A percentile compares a stretch with the other conserved stretches of the same genome.
phyloP scores from a whole-genome alignment of 2,797 vertebrate genomes.

The Iguana delicatissima region DNA sequence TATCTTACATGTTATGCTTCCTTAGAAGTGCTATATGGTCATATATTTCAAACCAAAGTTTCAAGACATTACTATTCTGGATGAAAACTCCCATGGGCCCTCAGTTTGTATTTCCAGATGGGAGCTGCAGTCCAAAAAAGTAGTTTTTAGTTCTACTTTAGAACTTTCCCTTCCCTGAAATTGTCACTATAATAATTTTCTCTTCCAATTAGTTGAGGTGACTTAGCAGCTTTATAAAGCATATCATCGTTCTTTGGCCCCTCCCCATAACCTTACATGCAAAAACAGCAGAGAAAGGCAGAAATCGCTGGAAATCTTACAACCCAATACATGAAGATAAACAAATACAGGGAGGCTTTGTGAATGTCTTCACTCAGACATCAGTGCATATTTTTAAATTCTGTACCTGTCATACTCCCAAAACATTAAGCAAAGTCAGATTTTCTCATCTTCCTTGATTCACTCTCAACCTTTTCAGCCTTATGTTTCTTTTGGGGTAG shows the following conservation, averaged over 20 bases:
- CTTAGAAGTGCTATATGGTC: neutral
- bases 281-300: conserved; percentile 29
- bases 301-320: conserved; percentile 23
- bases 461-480: neutral
- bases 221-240: conserved; percentile 1
- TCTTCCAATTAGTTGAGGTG: neutral
- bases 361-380: neutral
- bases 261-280: neutral
- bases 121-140: no score
- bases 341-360: neutral
- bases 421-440: neutral
- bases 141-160: neutral
- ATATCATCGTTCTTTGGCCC: neutral
- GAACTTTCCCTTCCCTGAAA: neutral
- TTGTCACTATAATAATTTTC: neutral
- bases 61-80: no score
- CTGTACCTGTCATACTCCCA: neutral
- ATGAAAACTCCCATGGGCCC: no score
- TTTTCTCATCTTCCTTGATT: conserved; percentile 4
- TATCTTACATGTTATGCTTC: neutral
- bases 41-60: no score
- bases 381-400: conserved; percentile 46
- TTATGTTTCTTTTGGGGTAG: conserved; percentile 3
- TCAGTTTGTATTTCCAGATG: no score
- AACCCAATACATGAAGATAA: neutral